Base-by-base conservation (phyloP, 2,888 invertebrate genomes). In the Drosophila mimica region DNA sequence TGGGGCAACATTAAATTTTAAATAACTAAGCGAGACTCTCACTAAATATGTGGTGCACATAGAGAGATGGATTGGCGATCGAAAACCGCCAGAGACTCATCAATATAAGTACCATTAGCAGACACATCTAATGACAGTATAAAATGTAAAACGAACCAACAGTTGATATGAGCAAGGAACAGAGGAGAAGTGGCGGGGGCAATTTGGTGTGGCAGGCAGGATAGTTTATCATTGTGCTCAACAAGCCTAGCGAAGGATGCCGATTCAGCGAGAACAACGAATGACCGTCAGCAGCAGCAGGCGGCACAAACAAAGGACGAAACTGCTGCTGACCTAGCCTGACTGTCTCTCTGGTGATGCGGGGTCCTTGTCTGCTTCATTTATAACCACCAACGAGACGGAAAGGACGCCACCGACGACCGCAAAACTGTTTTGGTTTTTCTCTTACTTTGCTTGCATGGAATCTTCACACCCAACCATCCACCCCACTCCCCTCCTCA, bases 361-460 rank as follows among this genome's bases (percentile, higher is more conserved):
- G 38, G 43, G 43, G 68, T 54, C 64, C 62, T 65, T 58, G 73
- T 77, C 63, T 72, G 78, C 73, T 77, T 79, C 78, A 79, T 79
- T 79, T 81, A 79, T 79, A 79, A 79, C 78, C 81, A 65, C 72
- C 77, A 79, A 73, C 78, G 78, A 81, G 86, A 83, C 76, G 80
- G 78, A 83, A 70, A 72, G 70, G 70, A 77, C 71, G 74, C 77
- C 81, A 76, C 74, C 74, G 71, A 74, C 46, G 68, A 88, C 84
- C 84, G 67, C 84, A 84, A 84, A 84, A 84, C 80, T 89, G 84
- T 89, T 89, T 82, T 74, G 76, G 88, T 84, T 76, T 70, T 77
- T 64, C 78, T 74, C 66, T 74, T 61, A 76, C 74, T 71, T 66
- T 84, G 85, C 83, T 74, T 75, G 73, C 87, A 62, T 20, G 20